Conservation (phyloP, 1,140 invertebrate species). For the Drosophila insularis region DNA sequence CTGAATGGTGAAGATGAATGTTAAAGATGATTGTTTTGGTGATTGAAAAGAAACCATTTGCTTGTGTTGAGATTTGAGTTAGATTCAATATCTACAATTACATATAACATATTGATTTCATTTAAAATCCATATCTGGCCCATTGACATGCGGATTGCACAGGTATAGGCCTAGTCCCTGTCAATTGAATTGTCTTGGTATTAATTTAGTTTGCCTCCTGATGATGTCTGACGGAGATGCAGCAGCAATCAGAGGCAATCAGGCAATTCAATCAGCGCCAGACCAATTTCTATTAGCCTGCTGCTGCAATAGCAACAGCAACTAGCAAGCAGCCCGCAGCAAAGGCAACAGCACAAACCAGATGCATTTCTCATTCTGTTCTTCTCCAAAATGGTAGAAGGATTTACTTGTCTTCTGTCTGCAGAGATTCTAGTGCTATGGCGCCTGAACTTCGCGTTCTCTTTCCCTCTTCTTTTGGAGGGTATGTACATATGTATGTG, state of each 20-base stretch:
- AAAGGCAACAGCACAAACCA: conserved; percentile 15
- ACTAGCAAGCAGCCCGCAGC: not conserved
- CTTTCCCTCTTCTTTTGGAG: not conserved
- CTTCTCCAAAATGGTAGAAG: conserved; percentile 26
- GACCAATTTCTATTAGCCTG: conserved; percentile 29
- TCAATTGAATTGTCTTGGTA: conserved; percentile 7
- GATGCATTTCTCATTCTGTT: conserved; percentile 34
- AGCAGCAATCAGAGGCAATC: conserved; percentile 75
- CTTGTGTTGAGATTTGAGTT: too few relatives aligned
- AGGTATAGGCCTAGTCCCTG: not conserved
- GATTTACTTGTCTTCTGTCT: conserved; percentile 56
- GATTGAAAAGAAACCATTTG: too few relatives aligned
- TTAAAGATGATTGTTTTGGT: too few relatives aligned
- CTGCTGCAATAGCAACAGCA: not conserved
- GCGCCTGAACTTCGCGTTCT: conserved; percentile 15
- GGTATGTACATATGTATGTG: too few relatives aligned
- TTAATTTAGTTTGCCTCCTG: conserved; percentile 59
- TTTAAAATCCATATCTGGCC: not conserved
- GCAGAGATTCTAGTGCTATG: not conserved
- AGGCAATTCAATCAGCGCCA: conserved; percentile 75
- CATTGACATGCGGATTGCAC: not conserved
- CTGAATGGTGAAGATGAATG: too few relatives aligned
- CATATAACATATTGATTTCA: too few relatives aligned
- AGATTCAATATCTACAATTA: too few relatives aligned
- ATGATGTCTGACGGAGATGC: conserved; percentile 66